Conservation (phyloP, 1,140 invertebrate genomes). For the Cepaea nemoralis region DNA sequence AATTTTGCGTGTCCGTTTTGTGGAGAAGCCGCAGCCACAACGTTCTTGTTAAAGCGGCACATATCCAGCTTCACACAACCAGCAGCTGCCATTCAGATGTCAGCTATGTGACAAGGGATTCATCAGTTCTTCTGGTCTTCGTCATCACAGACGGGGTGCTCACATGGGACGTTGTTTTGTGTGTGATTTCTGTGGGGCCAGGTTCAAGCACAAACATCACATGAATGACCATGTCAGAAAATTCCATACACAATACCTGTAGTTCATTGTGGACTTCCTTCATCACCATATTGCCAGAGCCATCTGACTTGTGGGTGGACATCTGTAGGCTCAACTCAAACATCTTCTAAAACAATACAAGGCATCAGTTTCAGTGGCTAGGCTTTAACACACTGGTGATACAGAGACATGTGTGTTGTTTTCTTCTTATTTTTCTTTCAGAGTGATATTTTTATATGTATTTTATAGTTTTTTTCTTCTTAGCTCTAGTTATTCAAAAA, state of each 20-base stretch:
- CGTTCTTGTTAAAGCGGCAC: slow-evolving; percentile 22
- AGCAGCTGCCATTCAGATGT: slow-evolving; percentile 21
- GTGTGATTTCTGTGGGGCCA: slow-evolving; percentile 16
- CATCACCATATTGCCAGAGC: not conserved
- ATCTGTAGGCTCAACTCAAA: not conserved
- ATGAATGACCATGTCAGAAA: slow-evolving; percentile 30
- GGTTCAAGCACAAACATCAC: slow-evolving; percentile 35
- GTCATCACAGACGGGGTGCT: not conserved
- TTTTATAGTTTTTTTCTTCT: too few species aligned
- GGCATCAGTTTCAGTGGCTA: too few species aligned
- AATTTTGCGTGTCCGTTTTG: not conserved
- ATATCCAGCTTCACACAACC: slow-evolving; percentile 6
- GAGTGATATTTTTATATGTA: too few species aligned
- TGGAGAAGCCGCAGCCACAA: not conserved
- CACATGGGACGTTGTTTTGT: slow-evolving; percentile 16
- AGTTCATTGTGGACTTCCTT: not conserved
- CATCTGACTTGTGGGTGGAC: not conserved
- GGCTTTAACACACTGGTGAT: too few species aligned
- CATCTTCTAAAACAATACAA: too few species aligned
- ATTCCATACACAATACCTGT: not conserved
- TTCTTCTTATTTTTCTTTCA: too few species aligned
- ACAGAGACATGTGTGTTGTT: too few species aligned
- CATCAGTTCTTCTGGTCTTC: slow-evolving; percentile 32
- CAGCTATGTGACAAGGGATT: slow-evolving; percentile 28
- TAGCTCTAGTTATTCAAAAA: too few species aligned